phyloP scores from a whole-genome alignment of 2,797 vertebrate species.

The Sciaenops ocellatus region DNA sequence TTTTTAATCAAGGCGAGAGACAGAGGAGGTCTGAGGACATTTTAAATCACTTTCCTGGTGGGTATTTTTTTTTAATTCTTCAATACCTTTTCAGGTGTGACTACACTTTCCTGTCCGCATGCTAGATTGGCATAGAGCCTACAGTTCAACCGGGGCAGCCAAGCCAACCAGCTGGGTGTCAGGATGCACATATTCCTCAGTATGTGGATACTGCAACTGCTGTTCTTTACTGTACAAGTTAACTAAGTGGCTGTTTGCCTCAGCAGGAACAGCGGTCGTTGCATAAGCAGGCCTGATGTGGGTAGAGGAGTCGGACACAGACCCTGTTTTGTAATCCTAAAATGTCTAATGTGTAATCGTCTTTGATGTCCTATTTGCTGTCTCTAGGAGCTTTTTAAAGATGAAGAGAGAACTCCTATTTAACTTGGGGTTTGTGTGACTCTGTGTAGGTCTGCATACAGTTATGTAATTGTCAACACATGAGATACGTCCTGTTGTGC shows the following conservation, averaged over 20 bases:
- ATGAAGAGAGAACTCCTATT: conserved; percentile 45
- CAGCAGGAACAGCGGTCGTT: conserved; percentile 59
- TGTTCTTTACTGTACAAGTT: conserved; percentile 59
- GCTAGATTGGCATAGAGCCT: conserved; percentile 51
- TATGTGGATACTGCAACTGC: conserved; percentile 51
- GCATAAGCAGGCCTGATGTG: conserved; percentile 67
- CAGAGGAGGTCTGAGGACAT: neutral
- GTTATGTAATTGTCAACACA: conserved; percentile 42
- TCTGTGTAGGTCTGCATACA: conserved; percentile 33
- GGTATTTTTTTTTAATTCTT: neutral
- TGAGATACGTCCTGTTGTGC: conserved; percentile 9
- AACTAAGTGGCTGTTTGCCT: conserved; percentile 65
- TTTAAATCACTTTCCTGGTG: conserved; percentile 8
- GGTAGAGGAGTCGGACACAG: conserved; percentile 64
- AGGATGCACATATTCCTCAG: conserved; percentile 55
- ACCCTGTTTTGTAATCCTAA: conserved; percentile 60
- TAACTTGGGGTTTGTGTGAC: conserved; percentile 26
- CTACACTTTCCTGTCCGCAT: conserved; percentile 27
- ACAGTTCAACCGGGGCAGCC: conserved; percentile 54
- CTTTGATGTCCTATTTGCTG: conserved; percentile 65
- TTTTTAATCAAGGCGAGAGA: conserved; percentile 19
- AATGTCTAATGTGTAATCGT: conserved; percentile 67
- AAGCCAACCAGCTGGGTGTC: conserved; percentile 56
- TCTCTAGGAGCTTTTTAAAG: conserved; percentile 51
- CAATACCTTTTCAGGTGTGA: conserved; percentile 13